Base-by-base conservation (phyloP, 2,888 invertebrate genomes). In the Hoplodrina ambigua region DNA sequence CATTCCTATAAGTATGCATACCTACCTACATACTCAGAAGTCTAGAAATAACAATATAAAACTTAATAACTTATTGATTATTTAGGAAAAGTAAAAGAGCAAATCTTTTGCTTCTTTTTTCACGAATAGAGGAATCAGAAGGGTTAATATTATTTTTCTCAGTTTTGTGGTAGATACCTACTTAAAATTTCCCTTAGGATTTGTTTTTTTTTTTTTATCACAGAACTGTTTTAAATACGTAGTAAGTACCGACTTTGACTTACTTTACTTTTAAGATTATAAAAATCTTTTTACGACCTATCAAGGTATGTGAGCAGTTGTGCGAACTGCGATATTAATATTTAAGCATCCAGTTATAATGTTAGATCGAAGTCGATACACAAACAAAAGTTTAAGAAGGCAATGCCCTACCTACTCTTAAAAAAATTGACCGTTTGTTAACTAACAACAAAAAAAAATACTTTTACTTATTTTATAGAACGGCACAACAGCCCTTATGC, bases 401-500 rank as follows among this genome's bases (percentile, higher is more conserved):
- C 30, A 30, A 54, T 49, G 17, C n/a, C 15, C 4, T 30, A 10
- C 41, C 4, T 30, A 6, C 41, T 11, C 13, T 46, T 13, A 15
- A 3, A 19, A 44, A 19, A 20, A n/a, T 17, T 0, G 4, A 2
- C 15, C 7, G 0, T 25, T 37, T 8, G 25, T 50, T 0, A 8
- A 15, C 20, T 19, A 11, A 41, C 4, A 13, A 54, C 33, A 19
- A 25, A 8, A 15, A 33, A 37, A 46, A 46, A 1, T 0, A 11
- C 2, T 33, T 19, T 15, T 41, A 52, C 11, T 46, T 52, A 8
- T 44, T 46, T 76, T 69, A 15, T 90, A 99, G 98, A 99, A 98
- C 96, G 99, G 99, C 77, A 98, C 98, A 75, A 99, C 99, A 60
- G 98, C 98, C 64, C 98, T 99, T 89, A 99, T 99, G 96, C 97